Percentiles rank a stretch among this genome's conserved stretches.
Conservation (phyloP, 2,888 invertebrate species). For the Deladenus siricidicola region DNA sequence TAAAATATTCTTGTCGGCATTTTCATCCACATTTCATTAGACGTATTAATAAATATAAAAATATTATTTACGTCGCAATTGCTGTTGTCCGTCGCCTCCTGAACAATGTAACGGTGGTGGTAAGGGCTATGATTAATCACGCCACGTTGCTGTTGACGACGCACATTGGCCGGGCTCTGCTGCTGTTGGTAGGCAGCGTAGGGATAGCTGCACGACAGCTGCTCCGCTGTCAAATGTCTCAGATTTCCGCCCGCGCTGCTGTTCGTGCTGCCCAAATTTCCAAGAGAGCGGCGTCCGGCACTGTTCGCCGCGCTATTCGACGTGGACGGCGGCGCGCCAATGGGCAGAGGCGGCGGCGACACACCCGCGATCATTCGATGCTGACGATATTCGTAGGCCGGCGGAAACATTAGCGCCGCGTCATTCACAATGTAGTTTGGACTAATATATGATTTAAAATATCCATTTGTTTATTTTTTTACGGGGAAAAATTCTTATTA, state of each 20-base stretch:
- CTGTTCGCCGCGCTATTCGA: neutral
- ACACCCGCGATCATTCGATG: neutral
- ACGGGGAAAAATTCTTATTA: neutral
- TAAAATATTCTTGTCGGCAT: neutral
- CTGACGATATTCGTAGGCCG: conserved; percentile 6
- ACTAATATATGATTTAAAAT: neutral
- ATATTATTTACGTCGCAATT: conserved; percentile 5
- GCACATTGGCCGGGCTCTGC: neutral
- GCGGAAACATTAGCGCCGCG: neutral
- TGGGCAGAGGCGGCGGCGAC: conserved; percentile 1
- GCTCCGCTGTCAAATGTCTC: neutral
- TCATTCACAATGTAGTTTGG: neutral
- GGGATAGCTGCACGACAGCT: neutral
- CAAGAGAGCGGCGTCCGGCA: no score
- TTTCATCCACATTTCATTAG: neutral
- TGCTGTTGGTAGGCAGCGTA: neutral
- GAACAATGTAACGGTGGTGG: conserved; percentile 6
- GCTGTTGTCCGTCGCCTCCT: conserved; percentile 12
- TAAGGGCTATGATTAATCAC: neutral
- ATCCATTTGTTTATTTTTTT: neutral
- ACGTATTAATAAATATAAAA: neutral
- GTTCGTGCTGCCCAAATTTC: neutral
- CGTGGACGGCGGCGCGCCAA: neutral
- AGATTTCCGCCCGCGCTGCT: neutral
- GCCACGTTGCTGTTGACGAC: neutral